Percentiles rank a stretch among this genome's conserved stretches.
Evolutionary conservation across 2,888 invertebrate species (phyloP).

Genomic region (Oscheius sp.): DNA sequence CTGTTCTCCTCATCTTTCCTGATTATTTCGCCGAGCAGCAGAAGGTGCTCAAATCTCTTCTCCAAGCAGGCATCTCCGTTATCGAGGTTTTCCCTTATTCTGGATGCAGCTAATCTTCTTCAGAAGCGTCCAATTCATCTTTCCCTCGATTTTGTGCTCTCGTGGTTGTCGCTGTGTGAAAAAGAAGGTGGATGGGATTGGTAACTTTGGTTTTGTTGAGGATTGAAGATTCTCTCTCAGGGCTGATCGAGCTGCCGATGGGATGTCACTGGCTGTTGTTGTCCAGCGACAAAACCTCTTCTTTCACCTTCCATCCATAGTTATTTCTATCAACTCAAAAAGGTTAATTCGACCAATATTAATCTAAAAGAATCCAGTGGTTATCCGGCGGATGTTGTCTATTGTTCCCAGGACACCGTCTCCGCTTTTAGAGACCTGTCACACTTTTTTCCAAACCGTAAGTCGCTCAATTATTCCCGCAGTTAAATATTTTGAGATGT

Average conservation of each 20-base stretch:
- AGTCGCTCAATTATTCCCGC: background rate
- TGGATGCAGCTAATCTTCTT: background rate
- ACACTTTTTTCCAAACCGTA: constrained; percentile 50
- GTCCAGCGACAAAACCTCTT: constrained; percentile 47
- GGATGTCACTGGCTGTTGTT: constrained; percentile 24
- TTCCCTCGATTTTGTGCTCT: constrained; percentile 43
- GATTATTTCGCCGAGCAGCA: constrained; percentile 47
- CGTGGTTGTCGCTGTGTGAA: constrained; percentile 37
- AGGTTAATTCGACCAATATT: too few relatives aligned
- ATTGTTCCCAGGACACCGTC: constrained; percentile 41
- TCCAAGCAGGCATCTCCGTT: constrained; percentile 45
- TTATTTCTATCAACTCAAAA: constrained; percentile 39
- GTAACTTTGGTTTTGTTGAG: background rate
- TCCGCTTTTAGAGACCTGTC: constrained; percentile 48
- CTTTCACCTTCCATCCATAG: constrained; percentile 40
- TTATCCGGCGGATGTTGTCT: constrained; percentile 29
- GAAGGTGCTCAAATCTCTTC: constrained; percentile 39
- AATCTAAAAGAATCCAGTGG: background rate
- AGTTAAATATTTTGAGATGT: constrained; percentile 35
- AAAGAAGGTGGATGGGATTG: constrained; percentile 34
- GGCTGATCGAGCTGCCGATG: constrained; percentile 25
- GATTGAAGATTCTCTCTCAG: too few relatives aligned
- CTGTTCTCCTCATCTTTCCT: constrained; percentile 49
- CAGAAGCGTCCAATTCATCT: constrained; percentile 45
- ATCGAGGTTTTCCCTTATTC: constrained; percentile 43